phyloP scores from a whole-genome alignment of 35 echinoderm and acorn worm species.

The Chiridota heheva region DNA sequence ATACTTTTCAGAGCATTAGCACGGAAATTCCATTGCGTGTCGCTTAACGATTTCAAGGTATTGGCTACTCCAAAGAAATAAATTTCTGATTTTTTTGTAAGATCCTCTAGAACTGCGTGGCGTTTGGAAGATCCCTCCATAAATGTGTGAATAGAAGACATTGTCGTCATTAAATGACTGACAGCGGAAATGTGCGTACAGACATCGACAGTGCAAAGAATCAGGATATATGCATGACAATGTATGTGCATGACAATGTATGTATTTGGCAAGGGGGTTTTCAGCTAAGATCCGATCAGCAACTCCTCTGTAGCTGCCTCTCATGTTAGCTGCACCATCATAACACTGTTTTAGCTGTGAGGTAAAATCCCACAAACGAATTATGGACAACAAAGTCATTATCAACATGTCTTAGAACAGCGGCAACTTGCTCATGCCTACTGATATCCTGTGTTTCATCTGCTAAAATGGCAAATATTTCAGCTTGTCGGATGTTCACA shows the following conservation, averaged over 20 bases:
- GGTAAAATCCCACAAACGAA: constrained; percentile 25
- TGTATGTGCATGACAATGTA: constrained; percentile 47
- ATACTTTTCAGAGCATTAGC: neutral
- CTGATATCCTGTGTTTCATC: constrained; percentile 27
- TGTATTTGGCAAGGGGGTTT: constrained; percentile 22
- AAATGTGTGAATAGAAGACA: constrained; percentile 27
- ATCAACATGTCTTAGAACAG: neutral
- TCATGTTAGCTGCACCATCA: constrained; percentile 32
- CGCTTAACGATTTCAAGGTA: neutral
- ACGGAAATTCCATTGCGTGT: neutral
- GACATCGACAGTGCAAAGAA: constrained; percentile 23
- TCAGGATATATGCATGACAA: too few species aligned
- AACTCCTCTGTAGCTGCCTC: constrained; percentile 18
- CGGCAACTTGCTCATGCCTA: neutral
- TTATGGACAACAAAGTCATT: too few species aligned
- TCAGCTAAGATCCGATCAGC: constrained; percentile 24
- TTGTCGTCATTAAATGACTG: constrained; percentile 32
- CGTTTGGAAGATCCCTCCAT: constrained; percentile 35
- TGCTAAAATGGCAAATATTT: constrained; percentile 30
- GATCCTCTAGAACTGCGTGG: constrained; percentile 18
- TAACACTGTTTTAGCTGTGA: constrained; percentile 8
- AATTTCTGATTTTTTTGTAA: neutral
- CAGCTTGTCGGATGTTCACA: constrained; percentile 16
- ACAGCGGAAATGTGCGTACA: constrained; percentile 27
- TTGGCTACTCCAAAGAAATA: neutral